Base-by-base conservation (phyloP, 2,888 invertebrate species). In the Selenia dentaria region DNA sequence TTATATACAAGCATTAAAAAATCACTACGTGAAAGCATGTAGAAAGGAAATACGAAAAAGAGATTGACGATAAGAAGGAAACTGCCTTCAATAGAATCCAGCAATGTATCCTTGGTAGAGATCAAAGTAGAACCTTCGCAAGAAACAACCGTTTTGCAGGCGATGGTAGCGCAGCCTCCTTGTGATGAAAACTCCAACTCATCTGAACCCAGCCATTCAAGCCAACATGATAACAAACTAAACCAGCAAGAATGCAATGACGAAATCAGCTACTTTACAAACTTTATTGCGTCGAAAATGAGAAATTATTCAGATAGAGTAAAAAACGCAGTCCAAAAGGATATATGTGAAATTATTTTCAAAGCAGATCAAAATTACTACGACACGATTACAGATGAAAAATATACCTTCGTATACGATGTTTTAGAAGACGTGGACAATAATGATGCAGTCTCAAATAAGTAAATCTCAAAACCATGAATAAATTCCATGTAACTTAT, bases 291-390 rank as follows among this genome's bases (percentile, higher is more conserved):
- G 2, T 67, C 54, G 11, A 76, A 78, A 62, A 74, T 80, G 75
- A 76, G 65, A 46, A 75, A 67, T 43, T 79, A 78, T 40, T 51
- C 64, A 0, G 59, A 67, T 20, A 42, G 39, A 3, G 71, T 69
- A 0, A 70, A 71, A 47, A 73, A 72, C 20, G 54, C 59, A 1
- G 74, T 79, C 16, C 75, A 80, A 48, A 66, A 68, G 42, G 72
- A 68, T 3, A 77, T 79, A 40, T 77, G 73, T 47, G 67, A 79
- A 3, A 59, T 79, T 26, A 70, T 80, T 56, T 78, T 75, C 26
- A 71, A 67, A 49, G 76, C 79, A 13, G 79, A 80, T 51, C 64
- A 67, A 43, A 61, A 64, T 38, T 41, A 41, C 27, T 70, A 57
- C 14, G 74, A 70, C 10, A 59, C 55, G 6, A 46, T 52, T 25